phyloP scores from a whole-genome alignment of 2,888 invertebrate species.

The Holacanthella duospinosa region DNA sequence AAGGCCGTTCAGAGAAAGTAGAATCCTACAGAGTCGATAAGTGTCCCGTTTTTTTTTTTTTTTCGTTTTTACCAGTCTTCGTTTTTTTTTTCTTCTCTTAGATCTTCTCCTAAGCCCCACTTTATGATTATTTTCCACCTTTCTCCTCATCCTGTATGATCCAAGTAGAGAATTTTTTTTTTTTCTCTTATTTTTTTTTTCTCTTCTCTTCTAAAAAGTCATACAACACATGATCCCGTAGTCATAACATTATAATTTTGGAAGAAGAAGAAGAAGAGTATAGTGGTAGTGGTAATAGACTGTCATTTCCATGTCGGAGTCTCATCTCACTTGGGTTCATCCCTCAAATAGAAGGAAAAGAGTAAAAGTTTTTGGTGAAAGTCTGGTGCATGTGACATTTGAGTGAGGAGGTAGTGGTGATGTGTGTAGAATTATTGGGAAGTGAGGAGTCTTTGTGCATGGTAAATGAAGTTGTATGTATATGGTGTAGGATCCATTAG shows the following conservation, averaged over 20 bases:
- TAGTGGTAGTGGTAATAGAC: background rate
- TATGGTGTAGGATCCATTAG: background rate
- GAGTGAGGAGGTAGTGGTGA: background rate
- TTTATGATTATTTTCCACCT: slow-evolving; percentile 2
- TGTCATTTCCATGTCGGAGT: background rate
- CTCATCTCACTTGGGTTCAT: background rate
- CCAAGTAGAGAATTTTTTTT: background rate
- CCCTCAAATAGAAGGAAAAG: background rate
- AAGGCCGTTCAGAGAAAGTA: background rate
- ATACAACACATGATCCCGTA: background rate
- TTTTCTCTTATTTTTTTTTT: background rate
- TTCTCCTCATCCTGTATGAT: too few relatives aligned
- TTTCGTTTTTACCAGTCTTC: background rate
- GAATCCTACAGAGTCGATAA: slow-evolving; percentile 4
- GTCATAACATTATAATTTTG: background rate
- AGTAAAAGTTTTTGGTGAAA: too few relatives aligned
- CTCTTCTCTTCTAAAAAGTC: background rate
- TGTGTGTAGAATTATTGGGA: background rate
- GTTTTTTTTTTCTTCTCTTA: background rate
- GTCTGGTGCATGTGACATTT: background rate
- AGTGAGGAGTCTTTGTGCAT: background rate
- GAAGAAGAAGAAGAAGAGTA: too few relatives aligned
- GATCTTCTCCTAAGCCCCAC: background rate
- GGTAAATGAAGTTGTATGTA: background rate
- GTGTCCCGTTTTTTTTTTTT: background rate